Evolutionary conservation across 2,113 vertebrate genomes (phyloP), one percentile per base, ranked within the genome.

Genomic region (Cavia aperea): DNA sequence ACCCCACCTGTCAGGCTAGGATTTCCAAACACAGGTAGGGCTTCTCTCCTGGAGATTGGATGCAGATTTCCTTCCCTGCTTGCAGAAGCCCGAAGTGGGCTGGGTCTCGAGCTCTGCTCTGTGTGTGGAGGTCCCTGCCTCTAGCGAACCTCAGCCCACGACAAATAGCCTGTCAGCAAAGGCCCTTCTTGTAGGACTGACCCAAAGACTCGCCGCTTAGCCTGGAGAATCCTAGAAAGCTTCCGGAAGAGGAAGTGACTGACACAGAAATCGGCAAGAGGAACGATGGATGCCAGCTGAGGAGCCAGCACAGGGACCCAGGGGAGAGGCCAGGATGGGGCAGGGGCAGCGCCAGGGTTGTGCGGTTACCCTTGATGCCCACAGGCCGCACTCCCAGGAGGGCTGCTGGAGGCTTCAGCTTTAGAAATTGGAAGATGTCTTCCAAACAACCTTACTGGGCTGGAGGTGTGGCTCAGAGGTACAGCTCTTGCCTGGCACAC

Each of bases 21-120:
- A 81, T 98, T 98, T 97, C 97, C 96, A 97, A 97, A 97, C 96
- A 95, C 72, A 63, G 15, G 75, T 89, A 90, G 75, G 21, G 9
- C 56, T 72, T 23, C 75, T 82, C 84, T 84, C 96, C 81, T 3
- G 5, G 90, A 96, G 73, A 96, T 18, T 94, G 92, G 90, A 36
- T 0, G 77, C 75, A 31, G 58, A 68, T 65, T 95, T 97, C 89
- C 62, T 43, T 26, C 46, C 51, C 14, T 31, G 16, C 46, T 51
- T 18, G 8, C 2, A 62, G 66, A 49, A 0, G 60, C 24, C 13
- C 2, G 15, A 26, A 33, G n/a, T 66, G 72, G 31, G 77, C 63
- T 43, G 33, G 63, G 60, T 26, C 51, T 62, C 26, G 4, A 70
- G 56, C 58, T 62, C 93, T 43, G n/a, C 7, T 46, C 15, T 9